A percentile compares a stretch with the other conserved stretches of the same genome.
Conservation (phyloP, 2,113 vertebrate species). For the Trochalopteron elliotii region DNA sequence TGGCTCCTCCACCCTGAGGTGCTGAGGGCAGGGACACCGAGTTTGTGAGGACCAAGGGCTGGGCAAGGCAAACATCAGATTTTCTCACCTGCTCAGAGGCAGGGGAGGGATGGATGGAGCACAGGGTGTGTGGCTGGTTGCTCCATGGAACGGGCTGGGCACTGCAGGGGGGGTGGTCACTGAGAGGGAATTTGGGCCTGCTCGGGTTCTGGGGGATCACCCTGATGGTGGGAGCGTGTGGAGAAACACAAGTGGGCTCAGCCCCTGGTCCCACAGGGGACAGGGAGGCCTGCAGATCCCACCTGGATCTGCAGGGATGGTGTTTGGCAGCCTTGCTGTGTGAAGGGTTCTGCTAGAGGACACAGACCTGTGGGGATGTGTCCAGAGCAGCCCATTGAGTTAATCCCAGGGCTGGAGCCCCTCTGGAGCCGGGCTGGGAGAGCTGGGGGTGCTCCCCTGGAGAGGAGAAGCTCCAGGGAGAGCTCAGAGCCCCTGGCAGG, state of each 20-base stretch:
- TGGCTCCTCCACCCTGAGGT: neutral
- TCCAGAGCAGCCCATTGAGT: neutral
- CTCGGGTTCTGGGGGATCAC: neutral
- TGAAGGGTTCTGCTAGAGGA: neutral
- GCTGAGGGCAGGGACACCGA: neutral
- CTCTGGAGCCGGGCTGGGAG: neutral
- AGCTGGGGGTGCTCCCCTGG: neutral
- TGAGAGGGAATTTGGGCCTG: fast-evolving
- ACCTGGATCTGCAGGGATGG: neutral
- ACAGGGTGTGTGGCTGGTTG: too few relatives aligned
- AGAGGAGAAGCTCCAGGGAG: too few relatives aligned
- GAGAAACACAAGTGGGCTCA: neutral
- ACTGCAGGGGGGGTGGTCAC: neutral
- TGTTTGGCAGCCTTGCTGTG: neutral
- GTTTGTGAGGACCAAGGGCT: neutral
- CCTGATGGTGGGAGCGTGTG: neutral
- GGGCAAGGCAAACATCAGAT: neutral
- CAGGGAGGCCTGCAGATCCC: too few relatives aligned
- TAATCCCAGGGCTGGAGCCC: neutral
- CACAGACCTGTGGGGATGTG: neutral
- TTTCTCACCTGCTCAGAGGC: neutral
- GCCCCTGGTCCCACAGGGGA: fast-evolving
- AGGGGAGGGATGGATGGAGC: too few relatives aligned
- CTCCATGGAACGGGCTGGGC: neutral
- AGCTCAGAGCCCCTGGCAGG: too few relatives aligned